Percentiles rank a stretch among this genome's conserved stretches.
Conservation (phyloP, 2,113 vertebrate species). For the Cyanoderma ruficeps region DNA sequence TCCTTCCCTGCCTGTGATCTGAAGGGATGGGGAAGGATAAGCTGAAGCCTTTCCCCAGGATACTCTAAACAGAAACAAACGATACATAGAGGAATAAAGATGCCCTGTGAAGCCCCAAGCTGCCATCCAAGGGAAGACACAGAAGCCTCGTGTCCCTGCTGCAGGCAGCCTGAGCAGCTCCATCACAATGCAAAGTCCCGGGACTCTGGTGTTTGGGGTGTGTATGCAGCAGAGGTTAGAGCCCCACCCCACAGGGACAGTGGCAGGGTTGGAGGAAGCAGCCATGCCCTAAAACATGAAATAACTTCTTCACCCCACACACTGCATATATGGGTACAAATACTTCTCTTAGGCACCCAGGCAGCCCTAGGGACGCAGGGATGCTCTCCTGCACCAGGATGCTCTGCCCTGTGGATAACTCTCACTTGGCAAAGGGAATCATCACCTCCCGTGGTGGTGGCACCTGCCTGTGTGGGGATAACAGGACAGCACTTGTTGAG, state of each 20-base stretch:
- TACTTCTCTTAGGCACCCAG: not conserved
- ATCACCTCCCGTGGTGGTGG: not conserved
- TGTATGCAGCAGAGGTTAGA: accelerated
- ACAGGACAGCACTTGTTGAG: not conserved
- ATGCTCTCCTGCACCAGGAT: not conserved
- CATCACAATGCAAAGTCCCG: accelerated
- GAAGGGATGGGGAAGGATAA: not conserved
- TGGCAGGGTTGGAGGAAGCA: not conserved
- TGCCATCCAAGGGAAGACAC: not conserved
- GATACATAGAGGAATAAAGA: not conserved
- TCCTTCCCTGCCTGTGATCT: not conserved
- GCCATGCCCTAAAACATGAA: not conserved
- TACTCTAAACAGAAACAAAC: not conserved
- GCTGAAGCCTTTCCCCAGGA: not conserved
- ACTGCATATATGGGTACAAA: not conserved
- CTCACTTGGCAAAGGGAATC: accelerated
- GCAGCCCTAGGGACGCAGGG: accelerated
- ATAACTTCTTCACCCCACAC: not conserved
- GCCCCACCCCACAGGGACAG: accelerated
- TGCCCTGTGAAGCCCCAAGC: not conserved
- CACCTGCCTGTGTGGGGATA: not conserved
- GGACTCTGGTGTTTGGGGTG: accelerated
- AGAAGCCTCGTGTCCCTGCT: not conserved
- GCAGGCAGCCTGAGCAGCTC: not conserved
- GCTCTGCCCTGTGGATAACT: not conserved